Base-by-base conservation (phyloP, 2,113 vertebrate genomes). In the Ursus arctos region DNA sequence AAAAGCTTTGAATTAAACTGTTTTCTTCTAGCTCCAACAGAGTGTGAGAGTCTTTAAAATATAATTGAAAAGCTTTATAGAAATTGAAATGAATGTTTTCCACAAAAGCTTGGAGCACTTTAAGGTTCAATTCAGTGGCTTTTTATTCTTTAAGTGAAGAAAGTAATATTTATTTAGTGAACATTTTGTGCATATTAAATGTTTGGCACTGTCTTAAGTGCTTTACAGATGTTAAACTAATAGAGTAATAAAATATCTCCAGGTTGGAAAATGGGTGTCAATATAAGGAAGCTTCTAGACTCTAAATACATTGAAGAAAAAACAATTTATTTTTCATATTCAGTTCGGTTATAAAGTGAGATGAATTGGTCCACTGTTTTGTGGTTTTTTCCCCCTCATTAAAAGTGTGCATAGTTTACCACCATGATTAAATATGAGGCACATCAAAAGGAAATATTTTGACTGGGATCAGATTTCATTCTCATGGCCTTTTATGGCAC, bases 331-430 rank as follows among this genome's bases (percentile, higher is more conserved):
- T 88, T 91, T 94, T 83, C 65, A n/a, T 82, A 71, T n/a, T 92
- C 67, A 85, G 71, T 72, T 92, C 40, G 82, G n/a, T 95, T 91
- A 72, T 81, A 72, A 94, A 88, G 65, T 95, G 53, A 94, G 86
- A 90, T 76, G 33, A 85, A 74, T 82, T 53, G 33, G 72, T 10
- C 28, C 47, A 47, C 19, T 88, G 15, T 72, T 77, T 18, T 28
- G 4, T 69, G 43, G 2, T 31, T 9, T 61, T 85, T 71, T 61
- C 43, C 22, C 69, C 40, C 40, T 93, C 24, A 33, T 79, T 82
- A 80, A 72, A 53, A 85, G 6, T 53, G 1, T 81, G 10, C 16
- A n/a, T 71, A 72, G 51, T 94, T 96, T 59, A 90, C 59, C 6
- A n/a, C 26, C 12, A 12, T 59, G 53, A 82, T 94, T 96, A 86